Base-by-base conservation (phyloP, 2,888 invertebrate species). In the Lysandra coridon region DNA sequence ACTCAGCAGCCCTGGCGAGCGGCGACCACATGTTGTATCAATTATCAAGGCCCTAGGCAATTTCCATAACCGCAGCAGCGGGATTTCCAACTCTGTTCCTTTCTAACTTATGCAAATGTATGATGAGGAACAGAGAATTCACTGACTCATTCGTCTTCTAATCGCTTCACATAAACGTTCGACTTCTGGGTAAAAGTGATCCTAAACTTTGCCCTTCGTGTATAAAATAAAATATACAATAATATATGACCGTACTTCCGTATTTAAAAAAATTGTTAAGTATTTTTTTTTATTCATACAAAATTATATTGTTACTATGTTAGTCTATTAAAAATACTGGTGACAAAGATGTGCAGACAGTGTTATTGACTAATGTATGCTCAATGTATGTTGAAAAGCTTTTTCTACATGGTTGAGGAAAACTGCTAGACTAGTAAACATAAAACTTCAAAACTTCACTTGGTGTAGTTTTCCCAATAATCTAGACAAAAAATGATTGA, bases 51-150 rank as follows among this genome's bases (percentile, higher is more conserved):
- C 33, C 33, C 76, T 5, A 17, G 57, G 76, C 57, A 76, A 76
- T 76, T 76, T 76, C 76, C 76, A 76, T 76, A 76, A 76, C 76
- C 23, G 30, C 76, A 76, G 53, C 10, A 12, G 53, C 57, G 76
- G 76, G 57, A 76, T 76, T 76, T 33, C 76, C 76, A 30, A 17
- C 53, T 76, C 76, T 76, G 33, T 76, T 57, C 53, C 76, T 57
- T 57, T 76, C 76, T 57, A 57, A 76, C 76, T 76, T 33, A 76
- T 76, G 33, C 57, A 5, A 76, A 76, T 76, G 12, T 53, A 33
- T 76, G 76, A 44, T 14, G 75, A 76, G 53, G 17, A 30, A 76
- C 30, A 57, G 76, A 33, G 76, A 30, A 37, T 30, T 49, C 17
- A 23, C 53, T 76, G 53, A 76, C 53, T 44, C 69, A 37, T 69